Evolutionary conservation across 2,888 invertebrate genomes (phyloP).

Genomic region (Euplexia lucipara): DNA sequence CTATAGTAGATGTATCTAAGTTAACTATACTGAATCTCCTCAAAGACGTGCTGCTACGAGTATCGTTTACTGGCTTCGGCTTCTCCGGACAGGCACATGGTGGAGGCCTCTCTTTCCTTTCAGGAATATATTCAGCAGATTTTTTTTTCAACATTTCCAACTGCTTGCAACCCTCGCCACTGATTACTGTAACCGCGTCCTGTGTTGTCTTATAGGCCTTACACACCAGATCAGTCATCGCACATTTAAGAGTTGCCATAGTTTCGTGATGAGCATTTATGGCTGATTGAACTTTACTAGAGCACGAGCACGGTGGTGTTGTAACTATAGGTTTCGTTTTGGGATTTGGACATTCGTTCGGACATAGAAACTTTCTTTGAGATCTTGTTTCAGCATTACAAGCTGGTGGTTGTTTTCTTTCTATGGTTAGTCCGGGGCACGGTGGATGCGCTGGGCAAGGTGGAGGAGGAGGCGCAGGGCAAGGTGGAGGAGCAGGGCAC

Average conservation of each 20-base stretch:
- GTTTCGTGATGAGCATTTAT: slow-evolving; percentile 67
- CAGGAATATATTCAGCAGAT: slow-evolving; percentile 4
- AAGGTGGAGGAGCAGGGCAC: background rate
- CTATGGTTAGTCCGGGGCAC: slow-evolving; percentile 9
- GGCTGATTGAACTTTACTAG: slow-evolving; percentile 35
- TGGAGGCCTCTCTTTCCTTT: slow-evolving; percentile 13
- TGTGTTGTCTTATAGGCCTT: slow-evolving; percentile 73
- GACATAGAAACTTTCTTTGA: slow-evolving; percentile 24
- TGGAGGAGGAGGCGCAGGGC: background rate
- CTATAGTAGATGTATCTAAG: slow-evolving; percentile 22
- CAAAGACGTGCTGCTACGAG: background rate
- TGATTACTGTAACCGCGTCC: slow-evolving; percentile 71
- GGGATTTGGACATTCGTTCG: slow-evolving; percentile 39
- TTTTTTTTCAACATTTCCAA: slow-evolving; percentile 63
- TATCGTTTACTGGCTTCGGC: slow-evolving; percentile 40
- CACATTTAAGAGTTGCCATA: slow-evolving; percentile 70
- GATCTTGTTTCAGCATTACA: slow-evolving; percentile 10
- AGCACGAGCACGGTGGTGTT: background rate
- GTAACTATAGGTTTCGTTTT: background rate
- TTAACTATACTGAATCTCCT: slow-evolving; percentile 45
- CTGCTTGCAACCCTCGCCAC: slow-evolving; percentile 68
- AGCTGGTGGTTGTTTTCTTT: background rate
- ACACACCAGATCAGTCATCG: slow-evolving; percentile 73
- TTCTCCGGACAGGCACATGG: slow-evolving; percentile 9
- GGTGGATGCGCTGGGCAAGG: background rate